Base-by-base conservation (phyloP, 2,797 vertebrate genomes). In the Sparus aurata region DNA sequence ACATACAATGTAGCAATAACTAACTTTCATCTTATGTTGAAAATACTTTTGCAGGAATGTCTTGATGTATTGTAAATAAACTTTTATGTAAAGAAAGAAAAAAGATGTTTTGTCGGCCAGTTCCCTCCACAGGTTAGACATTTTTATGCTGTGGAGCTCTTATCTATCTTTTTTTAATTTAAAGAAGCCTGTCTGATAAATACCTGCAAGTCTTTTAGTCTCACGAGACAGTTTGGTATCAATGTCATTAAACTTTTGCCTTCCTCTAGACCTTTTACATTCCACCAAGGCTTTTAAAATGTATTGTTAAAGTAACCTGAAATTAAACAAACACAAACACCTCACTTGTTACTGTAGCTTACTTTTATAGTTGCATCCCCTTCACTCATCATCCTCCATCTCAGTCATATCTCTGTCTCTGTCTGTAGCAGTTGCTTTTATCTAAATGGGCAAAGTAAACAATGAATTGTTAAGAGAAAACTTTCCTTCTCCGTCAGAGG, bases 401-500 rank as follows among this genome's bases (percentile, higher is more conserved):
- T 66, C 20, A 57, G 1, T 73, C 45, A 7, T 34, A 15, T 59
- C 20, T 55, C 22, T 52, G 12, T 58, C 43, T 3, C 50, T 49
- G 16, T 62, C 63, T 60, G 4, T 16, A 34, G 34, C 1, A 3
- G 43, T 30, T 72, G 20, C n/a, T 52, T 0, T 27, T 34, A 34
- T 46, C 17, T 17, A n/a, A 54, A 70, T 17, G 17, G 2, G 2
- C 25, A 64, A 43, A 0, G 13, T 41, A 34, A 50, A 8, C 66
- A 38, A 66, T 52, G 58, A 62, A 18, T 63, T 46, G 34, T 60
- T 81, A 85, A 86, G 66, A 73, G 12, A 65, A 49, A 7, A 0
- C 0, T 16, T 67, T 54, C 43, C 0, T 20, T 69, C 69, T 79
- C 65, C 27, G 16, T 69, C 67, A 94, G 94, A 93, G 16, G 60